Evolutionary conservation across 2,797 vertebrate genomes (phyloP).

Genomic region (Hydrocynus forskahlii): DNA sequence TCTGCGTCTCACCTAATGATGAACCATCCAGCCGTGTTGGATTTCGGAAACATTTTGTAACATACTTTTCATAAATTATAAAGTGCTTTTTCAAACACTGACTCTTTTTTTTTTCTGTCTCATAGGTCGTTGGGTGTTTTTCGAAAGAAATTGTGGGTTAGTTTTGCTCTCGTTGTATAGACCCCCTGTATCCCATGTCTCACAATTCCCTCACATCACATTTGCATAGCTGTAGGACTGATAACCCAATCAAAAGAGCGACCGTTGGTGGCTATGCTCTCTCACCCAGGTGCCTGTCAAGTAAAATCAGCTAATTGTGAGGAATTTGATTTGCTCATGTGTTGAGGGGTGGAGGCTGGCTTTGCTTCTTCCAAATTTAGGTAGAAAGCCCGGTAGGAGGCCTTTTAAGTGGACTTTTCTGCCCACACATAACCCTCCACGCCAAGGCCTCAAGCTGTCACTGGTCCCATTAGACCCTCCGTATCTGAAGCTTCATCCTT

Average conservation of each 20-base stretch:
- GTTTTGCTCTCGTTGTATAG: conserved; percentile 17
- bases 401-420: conserved; percentile 78
- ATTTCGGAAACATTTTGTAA: background rate
- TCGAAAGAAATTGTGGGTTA: conserved; percentile 22
- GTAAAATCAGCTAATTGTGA: conserved; percentile 98
- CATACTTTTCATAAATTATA: background rate
- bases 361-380: conserved; percentile 72
- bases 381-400: conserved; percentile 76
- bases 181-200: background rate
- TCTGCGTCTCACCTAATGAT: background rate
- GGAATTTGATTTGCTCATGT: conserved; percentile 94
- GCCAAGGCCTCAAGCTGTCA: conserved; percentile 35
- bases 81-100: background rate
- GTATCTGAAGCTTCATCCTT: conserved; percentile 10
- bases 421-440: conserved; percentile 72
- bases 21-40: background rate
- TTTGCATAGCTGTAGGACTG: conserved; percentile 88
- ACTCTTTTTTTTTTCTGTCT: background rate
- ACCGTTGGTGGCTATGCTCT: conserved; percentile 82
- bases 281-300: conserved; percentile 90
- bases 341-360: conserved; percentile 81
- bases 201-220: conserved; percentile 73
- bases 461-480: background rate
- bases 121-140: background rate
- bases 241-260: conserved; percentile 96